Evolutionary conservation across 2,888 invertebrate genomes (phyloP).

Genomic region (Euzetes globulus): DNA sequence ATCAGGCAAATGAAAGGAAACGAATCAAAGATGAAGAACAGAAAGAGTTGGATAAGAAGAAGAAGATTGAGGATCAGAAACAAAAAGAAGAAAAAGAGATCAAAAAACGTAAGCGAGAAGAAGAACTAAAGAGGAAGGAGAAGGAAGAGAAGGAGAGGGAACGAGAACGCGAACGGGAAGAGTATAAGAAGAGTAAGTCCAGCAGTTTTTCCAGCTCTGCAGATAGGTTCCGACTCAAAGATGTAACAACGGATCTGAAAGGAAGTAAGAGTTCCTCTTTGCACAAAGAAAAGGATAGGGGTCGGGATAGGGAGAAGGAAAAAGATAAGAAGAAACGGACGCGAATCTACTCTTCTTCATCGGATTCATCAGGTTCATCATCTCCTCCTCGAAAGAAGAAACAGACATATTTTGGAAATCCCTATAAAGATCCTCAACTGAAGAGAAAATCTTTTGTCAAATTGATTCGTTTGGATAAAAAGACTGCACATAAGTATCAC

Average conservation of each 20-base stretch:
- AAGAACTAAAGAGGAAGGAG: neutral
- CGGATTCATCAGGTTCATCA: neutral
- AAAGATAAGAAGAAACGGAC: neutral
- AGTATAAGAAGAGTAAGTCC: neutral
- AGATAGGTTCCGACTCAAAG: neutral
- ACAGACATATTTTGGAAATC: neutral
- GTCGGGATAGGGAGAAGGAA: neutral
- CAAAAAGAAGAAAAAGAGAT: neutral
- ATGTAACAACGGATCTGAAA: neutral
- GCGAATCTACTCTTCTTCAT: neutral
- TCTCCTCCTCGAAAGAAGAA: neutral
- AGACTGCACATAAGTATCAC: neutral
- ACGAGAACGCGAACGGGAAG: neutral
- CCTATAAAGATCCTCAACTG: neutral
- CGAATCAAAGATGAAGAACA: conserved; percentile 23
- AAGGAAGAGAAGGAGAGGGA: neutral
- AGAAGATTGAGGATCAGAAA: neutral
- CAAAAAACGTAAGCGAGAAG: neutral
- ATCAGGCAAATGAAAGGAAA: conserved; percentile 16
- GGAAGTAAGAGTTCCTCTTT: neutral
- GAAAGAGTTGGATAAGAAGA: conserved; percentile 9
- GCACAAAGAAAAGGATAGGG: neutral
- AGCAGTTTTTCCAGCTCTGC: neutral
- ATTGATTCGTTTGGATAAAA: neutral
- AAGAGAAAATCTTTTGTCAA: neutral